phyloP scores from a whole-genome alignment of 2,888 invertebrate species.

The Dendrolimus houi region DNA sequence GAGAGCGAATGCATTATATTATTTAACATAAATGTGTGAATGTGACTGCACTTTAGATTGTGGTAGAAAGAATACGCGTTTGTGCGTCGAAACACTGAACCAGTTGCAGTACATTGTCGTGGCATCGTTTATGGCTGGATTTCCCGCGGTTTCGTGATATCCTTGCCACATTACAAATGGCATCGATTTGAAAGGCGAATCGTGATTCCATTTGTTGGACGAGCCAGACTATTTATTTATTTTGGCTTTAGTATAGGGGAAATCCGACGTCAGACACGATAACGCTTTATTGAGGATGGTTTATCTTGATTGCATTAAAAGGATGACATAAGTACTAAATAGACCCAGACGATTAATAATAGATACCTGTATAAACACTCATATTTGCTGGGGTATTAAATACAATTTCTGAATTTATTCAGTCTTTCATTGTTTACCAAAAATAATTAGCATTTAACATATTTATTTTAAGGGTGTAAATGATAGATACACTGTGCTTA shows the following conservation, averaged over 20 bases:
- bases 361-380: background rate
- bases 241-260: constrained; percentile 50
- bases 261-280: constrained; percentile 31
- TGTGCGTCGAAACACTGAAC: constrained; percentile 21
- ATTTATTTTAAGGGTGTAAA: too few relatives aligned
- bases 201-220: constrained; percentile 51
- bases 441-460: too few relatives aligned
- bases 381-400: too few relatives aligned
- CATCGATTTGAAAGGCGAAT: constrained; percentile 67
- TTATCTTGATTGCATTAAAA: constrained; percentile 2
- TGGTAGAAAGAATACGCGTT: constrained; percentile 5
- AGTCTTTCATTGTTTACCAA: too few relatives aligned
- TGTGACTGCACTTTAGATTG: background rate
- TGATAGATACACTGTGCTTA: too few relatives aligned
- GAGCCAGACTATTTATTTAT: constrained; percentile 33
- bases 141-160: constrained; percentile 62
- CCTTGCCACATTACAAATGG: constrained; percentile 62
- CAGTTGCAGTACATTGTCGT: constrained; percentile 30
- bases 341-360: background rate
- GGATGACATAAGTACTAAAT: too few relatives aligned
- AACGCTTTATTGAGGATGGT: constrained; percentile 1
- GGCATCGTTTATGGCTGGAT: constrained; percentile 46
- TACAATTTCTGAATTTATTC: too few relatives aligned
- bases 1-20: constrained; percentile 12
- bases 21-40: background rate